Evolutionary conservation across 2,888 invertebrate species (phyloP).

Genomic region (Elysia crispata): DNA sequence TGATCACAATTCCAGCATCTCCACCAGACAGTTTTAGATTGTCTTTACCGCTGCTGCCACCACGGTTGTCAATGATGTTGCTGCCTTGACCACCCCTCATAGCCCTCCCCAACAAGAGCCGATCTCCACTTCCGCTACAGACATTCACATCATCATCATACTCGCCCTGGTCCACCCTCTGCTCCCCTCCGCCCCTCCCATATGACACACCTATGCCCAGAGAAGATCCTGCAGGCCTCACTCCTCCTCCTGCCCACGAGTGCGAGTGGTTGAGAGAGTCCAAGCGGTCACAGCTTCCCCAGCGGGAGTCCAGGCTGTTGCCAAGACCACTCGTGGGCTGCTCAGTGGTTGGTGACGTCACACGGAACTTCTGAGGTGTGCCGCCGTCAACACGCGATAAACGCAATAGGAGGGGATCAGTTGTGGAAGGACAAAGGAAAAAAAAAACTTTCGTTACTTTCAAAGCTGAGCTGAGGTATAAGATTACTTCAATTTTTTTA

Average conservation of each 20-base stretch:
- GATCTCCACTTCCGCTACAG: background rate
- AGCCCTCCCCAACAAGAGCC: background rate
- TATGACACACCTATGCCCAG: background rate
- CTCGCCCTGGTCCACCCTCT: background rate
- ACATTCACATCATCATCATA: background rate
- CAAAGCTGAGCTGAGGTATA: too few species aligned
- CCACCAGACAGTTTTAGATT: background rate
- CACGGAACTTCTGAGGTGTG: conserved; percentile 46
- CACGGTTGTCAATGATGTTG: background rate
- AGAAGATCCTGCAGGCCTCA: background rate
- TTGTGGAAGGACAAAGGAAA: background rate
- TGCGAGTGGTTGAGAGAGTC: background rate
- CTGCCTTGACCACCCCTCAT: background rate
- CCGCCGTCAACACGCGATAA: background rate
- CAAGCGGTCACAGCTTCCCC: conserved; percentile 53
- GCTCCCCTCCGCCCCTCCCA: background rate
- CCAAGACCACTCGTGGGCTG: conserved; percentile 53
- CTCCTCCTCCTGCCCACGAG: conserved; percentile 12
- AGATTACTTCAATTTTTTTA: too few species aligned
- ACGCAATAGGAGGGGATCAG: background rate
- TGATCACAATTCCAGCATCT: background rate
- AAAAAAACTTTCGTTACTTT: too few species aligned
- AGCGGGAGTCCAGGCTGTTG: conserved; percentile 54
- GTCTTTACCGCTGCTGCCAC: background rate
- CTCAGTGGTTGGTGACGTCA: conserved; percentile 44